These are phyloP conservation scores for Pycnomerus fuliginosus DNA, from an alignment of 2,888 invertebrate species.

Conservation along the genomic window DNA sequence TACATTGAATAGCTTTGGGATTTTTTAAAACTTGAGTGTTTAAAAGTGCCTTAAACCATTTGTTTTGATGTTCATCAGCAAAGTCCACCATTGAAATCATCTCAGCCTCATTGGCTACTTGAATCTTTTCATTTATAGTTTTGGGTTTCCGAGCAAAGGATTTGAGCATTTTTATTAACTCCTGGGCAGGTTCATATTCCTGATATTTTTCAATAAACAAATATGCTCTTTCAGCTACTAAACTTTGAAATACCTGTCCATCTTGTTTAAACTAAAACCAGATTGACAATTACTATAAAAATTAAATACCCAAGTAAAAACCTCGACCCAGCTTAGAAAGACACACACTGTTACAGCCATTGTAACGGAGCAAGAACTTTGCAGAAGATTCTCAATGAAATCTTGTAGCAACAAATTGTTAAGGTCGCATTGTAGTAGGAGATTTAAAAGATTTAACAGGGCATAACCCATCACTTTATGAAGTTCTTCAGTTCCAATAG, in stretches of 20 bases:
- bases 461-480: constrained; percentile 1
- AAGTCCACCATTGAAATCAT: constrained; percentile 43
- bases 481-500: background rate
- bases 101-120: constrained; percentile 36
- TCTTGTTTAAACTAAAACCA: constrained; percentile 34
- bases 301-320: constrained; percentile 20
- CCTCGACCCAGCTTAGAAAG: constrained; percentile 48
- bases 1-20: constrained; percentile 36
- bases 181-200: constrained; percentile 38
- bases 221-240: constrained; percentile 43
- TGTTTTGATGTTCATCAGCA: constrained; percentile 39
- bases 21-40: constrained; percentile 39
- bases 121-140: constrained; percentile 42
- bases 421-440: constrained; percentile 23
- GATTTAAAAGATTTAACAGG: background rate
- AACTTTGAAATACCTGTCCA: constrained; percentile 39
- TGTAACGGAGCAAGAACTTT: constrained; percentile 34
- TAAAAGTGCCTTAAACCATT: constrained; percentile 46
- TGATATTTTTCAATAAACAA: constrained; percentile 41
- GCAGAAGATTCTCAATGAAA: constrained; percentile 36
- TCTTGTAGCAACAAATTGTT: constrained; percentile 27
- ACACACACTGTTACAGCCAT: constrained; percentile 44
- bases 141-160: constrained; percentile 46
- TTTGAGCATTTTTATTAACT: constrained; percentile 39
- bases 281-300: constrained; percentile 2